A percentile compares a stretch with the other conserved stretches of the same genome.
phyloP scores from a whole-genome alignment of 2,888 invertebrate genomes.

The Melieria omissa region DNA sequence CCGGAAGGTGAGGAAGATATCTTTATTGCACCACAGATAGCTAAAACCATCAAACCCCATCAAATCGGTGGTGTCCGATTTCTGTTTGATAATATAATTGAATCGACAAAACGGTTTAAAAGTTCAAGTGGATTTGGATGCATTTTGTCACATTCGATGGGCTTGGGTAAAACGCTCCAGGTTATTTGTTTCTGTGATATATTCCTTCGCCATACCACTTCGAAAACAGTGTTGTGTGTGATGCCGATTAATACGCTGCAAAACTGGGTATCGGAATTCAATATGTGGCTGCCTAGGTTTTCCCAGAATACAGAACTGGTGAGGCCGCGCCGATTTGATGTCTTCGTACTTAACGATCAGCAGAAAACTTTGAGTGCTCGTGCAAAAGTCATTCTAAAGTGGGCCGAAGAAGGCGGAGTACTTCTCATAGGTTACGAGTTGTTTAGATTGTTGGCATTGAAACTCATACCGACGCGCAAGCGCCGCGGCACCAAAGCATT shows the following conservation, averaged over 20 bases:
- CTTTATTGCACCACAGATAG: constrained; percentile 91
- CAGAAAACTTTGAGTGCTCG: constrained; percentile 91
- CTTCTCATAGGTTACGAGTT: constrained; percentile 97
- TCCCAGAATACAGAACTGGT: constrained; percentile 74
- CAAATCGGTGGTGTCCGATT: constrained; percentile 97
- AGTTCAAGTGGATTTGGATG: constrained; percentile 95
- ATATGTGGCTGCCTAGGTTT: constrained; percentile 93
- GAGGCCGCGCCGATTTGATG: constrained; percentile 84
- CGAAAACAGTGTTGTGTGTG: constrained; percentile 91
- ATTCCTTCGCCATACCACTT: constrained; percentile 88
- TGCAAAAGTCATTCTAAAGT: constrained; percentile 86
- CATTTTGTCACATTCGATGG: constrained; percentile 99
- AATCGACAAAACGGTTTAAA: constrained; percentile 88
- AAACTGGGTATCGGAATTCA: constrained; percentile 97
- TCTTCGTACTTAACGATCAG: constrained; percentile 92
- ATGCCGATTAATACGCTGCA: constrained; percentile 99
- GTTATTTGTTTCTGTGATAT: constrained; percentile 97
- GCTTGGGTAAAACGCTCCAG: constrained; percentile 97
- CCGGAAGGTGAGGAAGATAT: constrained; percentile 90
- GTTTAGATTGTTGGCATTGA: constrained; percentile 88
- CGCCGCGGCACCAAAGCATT: constrained; percentile 67
- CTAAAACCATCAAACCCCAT: constrained; percentile 93
- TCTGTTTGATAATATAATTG: constrained; percentile 96
- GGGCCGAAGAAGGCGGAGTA: constrained; percentile 91
- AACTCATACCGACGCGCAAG: constrained; percentile 71